A percentile compares a stretch with the other conserved stretches of the same genome.
Evolutionary conservation across 2,797 vertebrate species (phyloP).

Genomic region (Diplodus sargus): DNA sequence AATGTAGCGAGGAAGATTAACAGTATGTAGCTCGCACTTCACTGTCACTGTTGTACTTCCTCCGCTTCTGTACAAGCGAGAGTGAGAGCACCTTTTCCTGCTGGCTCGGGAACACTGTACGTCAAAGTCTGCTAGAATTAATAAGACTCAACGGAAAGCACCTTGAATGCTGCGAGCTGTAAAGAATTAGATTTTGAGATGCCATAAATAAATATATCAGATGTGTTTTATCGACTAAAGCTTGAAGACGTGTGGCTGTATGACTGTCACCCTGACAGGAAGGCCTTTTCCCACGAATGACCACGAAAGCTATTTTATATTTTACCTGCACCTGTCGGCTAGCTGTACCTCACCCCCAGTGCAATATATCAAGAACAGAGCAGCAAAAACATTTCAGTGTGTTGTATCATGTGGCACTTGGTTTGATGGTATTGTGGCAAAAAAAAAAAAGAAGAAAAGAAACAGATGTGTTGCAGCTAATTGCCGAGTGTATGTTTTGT

Average conservation of each 20-base stretch:
- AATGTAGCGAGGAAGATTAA: constrained; percentile 46
- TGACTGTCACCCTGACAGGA: constrained; percentile 70
- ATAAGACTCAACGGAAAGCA: constrained; percentile 30
- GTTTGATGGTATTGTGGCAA: constrained; percentile 51
- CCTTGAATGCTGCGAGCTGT: constrained; percentile 50
- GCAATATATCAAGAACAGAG: constrained; percentile 73
- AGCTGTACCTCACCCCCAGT: constrained; percentile 72
- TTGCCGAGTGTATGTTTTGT: constrained; percentile 75
- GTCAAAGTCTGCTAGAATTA: constrained; percentile 27
- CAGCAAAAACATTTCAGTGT: constrained; percentile 22
- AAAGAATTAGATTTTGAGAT: constrained; percentile 22
- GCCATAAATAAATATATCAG: constrained; percentile 39
- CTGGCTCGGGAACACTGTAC: constrained; percentile 80
- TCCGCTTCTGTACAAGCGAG: constrained; percentile 37
- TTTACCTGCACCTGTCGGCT: constrained; percentile 40
- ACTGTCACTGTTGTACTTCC: constrained; percentile 33
- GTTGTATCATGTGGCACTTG: constrained; percentile 47
- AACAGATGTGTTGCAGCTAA: constrained; percentile 56
- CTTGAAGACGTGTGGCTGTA: constrained; percentile 50
- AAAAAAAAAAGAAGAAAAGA: constrained; percentile 12
- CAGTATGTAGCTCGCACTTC: constrained; percentile 44
- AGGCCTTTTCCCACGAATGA: constrained; percentile 47
- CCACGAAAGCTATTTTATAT: constrained; percentile 42
- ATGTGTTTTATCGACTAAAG: constrained; percentile 43
- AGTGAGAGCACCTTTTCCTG: constrained; percentile 74